These are phyloP conservation scores for Nothoprocta pentlandii DNA, from an alignment of 2,113 vertebrate species.

Conservation along the genomic window DNA sequence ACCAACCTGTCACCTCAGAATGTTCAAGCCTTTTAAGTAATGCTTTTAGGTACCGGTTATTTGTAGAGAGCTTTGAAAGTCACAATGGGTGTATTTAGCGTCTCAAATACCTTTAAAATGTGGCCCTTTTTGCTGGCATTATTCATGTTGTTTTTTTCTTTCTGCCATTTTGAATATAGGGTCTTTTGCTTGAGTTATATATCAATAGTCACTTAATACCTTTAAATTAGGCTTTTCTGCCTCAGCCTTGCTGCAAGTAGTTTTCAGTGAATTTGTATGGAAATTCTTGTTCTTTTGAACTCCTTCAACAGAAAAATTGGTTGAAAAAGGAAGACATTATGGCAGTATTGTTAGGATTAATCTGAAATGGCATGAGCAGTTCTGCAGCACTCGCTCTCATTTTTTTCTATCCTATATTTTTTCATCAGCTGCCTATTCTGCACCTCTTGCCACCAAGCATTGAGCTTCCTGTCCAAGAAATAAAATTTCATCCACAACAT, in stretches of 20 bases:
- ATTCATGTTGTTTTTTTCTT: background rate
- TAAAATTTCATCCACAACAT: background rate
- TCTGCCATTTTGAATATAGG: background rate
- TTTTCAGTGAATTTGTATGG: background rate
- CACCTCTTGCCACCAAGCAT: background rate
- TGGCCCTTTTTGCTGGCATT: background rate
- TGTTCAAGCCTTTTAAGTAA: background rate
- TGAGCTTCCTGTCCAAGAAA: background rate
- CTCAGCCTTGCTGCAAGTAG: background rate
- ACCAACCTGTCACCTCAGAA: background rate
- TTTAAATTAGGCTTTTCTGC: background rate
- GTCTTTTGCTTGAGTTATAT: background rate
- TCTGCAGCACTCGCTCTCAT: background rate
- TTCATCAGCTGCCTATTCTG: background rate
- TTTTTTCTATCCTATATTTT: background rate
- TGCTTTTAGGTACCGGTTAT: background rate
- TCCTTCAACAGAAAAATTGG: background rate
- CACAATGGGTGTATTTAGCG: no score
- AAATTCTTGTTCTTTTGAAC: background rate
- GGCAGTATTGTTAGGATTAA: background rate
- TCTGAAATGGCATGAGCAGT: background rate
- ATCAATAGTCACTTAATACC: background rate
- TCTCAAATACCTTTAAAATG: background rate
- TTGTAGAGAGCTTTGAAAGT: background rate
- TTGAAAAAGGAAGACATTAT: background rate